Base-by-base conservation (phyloP, 2,888 invertebrate species). In the Petrolisthes cinctipes region DNA sequence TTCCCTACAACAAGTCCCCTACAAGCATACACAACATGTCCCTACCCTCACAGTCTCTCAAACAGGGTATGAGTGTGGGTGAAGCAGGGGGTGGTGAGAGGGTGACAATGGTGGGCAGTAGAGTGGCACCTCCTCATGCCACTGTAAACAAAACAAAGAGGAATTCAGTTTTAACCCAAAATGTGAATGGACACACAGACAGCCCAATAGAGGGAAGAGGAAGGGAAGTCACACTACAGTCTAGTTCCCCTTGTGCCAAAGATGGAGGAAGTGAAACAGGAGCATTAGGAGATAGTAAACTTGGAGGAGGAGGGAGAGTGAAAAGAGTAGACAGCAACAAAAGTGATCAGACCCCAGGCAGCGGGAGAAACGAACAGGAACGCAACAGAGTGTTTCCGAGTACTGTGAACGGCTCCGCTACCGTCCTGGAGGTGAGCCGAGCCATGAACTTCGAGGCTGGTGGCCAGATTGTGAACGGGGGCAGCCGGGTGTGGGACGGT, bases 181-280 rank as follows among this genome's bases (percentile, higher is more conserved):
- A 71, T 14, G 71, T 71, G 71, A 71, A 71, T 3, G 71, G 20
- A n/a, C 71, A 71, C 20, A 20, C n/a, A 20, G 71, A 71, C 11
- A n/a, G 20, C 71, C 71, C 20, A 71, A 71, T 4, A 20, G 80
- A 57, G 37, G 61, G 11, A 20, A 23, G 61, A 80, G 80, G 80
- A 51, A 51, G 51, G 66, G 81, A 66, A 6, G 17, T n/a, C n/a
- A 14, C 4, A 6, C 14, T n/a, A 20, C 61, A 9, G 9, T 17
- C 17, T n/a, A 71, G 71, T 71, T 6, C 71, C 71, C 71, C 71
- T 71, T 71, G 71, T 71, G 71, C 71, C 71, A 71, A 71, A 81
- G 66, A 66, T 17, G 51, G 61, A 81, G 51, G 61, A 81, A 6
- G 54, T 54, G 54, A 54, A 78, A 17, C 37, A 66, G 81, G 66